Conservation (phyloP, 2,797 vertebrate genomes). For the Gila robusta region DNA sequence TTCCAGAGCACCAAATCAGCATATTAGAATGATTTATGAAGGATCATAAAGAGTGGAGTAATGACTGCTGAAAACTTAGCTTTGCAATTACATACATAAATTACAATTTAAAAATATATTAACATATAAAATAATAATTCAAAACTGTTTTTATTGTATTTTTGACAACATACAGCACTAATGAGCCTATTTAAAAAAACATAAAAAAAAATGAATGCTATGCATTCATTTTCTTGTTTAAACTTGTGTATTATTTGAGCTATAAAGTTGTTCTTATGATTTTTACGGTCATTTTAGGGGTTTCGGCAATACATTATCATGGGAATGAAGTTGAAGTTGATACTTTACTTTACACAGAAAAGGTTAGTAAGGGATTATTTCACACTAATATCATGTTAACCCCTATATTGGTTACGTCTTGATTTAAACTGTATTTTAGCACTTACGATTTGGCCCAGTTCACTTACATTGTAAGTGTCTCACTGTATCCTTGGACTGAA, state of each 20-base stretch:
- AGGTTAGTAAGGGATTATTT: not conserved
- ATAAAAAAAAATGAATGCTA: not conserved
- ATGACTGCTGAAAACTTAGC: not conserved
- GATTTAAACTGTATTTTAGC: not conserved
- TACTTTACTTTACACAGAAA: not conserved
- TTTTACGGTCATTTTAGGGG: not conserved
- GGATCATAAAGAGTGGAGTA: not conserved
- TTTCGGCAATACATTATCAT: not conserved
- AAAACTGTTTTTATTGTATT: not conserved
- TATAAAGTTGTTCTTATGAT: not conserved
- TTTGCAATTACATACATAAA: not conserved
- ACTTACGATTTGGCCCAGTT: not conserved
- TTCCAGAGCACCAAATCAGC: not conserved
- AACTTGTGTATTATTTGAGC: not conserved
- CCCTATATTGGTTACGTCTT: not conserved
- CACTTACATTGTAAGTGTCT: not conserved
- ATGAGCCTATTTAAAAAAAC: not conserved
- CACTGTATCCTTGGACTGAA: not conserved
- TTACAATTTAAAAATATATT: not conserved
- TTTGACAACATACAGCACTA: not conserved
- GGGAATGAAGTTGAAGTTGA: not conserved
- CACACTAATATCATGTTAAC: not conserved
- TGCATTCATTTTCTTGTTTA: not conserved
- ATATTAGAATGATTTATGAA: conserved; percentile 4
- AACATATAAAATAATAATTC: not conserved